Conservation (phyloP, 2,888 invertebrate genomes). For the Apodemia zela region DNA sequence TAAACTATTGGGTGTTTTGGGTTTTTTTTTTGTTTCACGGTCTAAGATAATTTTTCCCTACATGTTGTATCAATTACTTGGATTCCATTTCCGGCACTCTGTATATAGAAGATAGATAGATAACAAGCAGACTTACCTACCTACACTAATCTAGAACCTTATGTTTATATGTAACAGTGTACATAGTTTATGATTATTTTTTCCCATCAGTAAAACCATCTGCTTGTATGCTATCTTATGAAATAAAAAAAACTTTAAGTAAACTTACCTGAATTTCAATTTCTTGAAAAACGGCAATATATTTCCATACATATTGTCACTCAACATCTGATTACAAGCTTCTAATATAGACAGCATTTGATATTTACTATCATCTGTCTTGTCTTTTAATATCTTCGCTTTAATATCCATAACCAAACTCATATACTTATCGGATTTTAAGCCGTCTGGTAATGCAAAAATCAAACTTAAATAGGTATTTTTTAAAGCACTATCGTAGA, state of each 20-base stretch:
- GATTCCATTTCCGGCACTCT: no score
- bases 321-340: slow-evolving; percentile 39
- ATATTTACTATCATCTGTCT: slow-evolving; percentile 35
- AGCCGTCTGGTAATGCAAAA: slow-evolving; percentile 45
- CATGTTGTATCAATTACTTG: no score
- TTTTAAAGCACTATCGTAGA: slow-evolving; percentile 47
- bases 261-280: slow-evolving; percentile 53
- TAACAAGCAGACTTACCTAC: no score
- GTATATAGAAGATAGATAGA: no score
- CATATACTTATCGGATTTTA: slow-evolving; percentile 56
- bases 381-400: slow-evolving; percentile 49
- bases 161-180: no score
- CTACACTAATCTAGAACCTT: no score
- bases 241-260: not conserved
- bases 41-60: no score
- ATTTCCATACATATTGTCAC: slow-evolving; percentile 45
- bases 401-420: slow-evolving; percentile 65
- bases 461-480: slow-evolving; percentile 58
- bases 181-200: no score
- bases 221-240: no score
- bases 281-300: slow-evolving; percentile 44
- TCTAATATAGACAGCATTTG: slow-evolving; percentile 49
- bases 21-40: no score
- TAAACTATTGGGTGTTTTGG: no score
- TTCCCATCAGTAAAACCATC: no score